These are phyloP conservation scores for Metalampra italica DNA, from an alignment of 2,888 invertebrate genomes.

Conservation along the genomic window DNA sequence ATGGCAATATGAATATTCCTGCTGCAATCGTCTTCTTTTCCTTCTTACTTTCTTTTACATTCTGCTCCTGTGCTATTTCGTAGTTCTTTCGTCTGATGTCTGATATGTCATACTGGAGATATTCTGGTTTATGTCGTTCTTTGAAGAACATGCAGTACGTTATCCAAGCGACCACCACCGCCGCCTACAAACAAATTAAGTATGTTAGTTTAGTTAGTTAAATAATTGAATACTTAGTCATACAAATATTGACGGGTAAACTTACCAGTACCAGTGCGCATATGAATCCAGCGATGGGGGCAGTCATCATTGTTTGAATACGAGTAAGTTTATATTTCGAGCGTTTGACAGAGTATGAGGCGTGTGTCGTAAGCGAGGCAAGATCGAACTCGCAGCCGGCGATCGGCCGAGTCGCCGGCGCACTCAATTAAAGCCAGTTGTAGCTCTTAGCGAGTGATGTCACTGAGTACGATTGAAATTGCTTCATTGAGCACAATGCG, in stretches of 20 bases:
- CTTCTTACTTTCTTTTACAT: slow-evolving; percentile 31
- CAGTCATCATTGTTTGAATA: slow-evolving; percentile 47
- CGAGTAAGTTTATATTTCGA: slow-evolving; percentile 12
- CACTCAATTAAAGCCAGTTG: slow-evolving; percentile 64
- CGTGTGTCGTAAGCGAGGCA: slow-evolving; percentile 54
- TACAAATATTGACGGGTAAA: slow-evolving; percentile 13
- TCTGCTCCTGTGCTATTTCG: slow-evolving; percentile 35
- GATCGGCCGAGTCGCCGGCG: slow-evolving; percentile 37
- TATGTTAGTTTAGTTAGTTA: neutral
- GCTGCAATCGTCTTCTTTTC: slow-evolving; percentile 40
- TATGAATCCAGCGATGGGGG: slow-evolving; percentile 57
- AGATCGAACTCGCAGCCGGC: slow-evolving; percentile 37
- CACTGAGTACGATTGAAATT: slow-evolving; percentile 48
- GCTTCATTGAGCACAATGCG: slow-evolving; percentile 41
- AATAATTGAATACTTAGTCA: neutral
- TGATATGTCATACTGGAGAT: slow-evolving; percentile 49
- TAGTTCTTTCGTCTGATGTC: slow-evolving; percentile 48
- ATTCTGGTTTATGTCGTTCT: slow-evolving; percentile 58
- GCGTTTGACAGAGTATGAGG: slow-evolving; percentile 28
- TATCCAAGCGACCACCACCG: slow-evolving; percentile 55
- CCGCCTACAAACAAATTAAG: slow-evolving; percentile 42
- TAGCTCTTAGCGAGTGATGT: slow-evolving; percentile 60
- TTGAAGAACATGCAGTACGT: slow-evolving; percentile 66
- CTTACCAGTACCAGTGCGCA: slow-evolving; percentile 63
- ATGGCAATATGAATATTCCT: slow-evolving; percentile 58